phyloP scores from a whole-genome alignment of 2,888 invertebrate species.

The Silvanus unidentatus region DNA sequence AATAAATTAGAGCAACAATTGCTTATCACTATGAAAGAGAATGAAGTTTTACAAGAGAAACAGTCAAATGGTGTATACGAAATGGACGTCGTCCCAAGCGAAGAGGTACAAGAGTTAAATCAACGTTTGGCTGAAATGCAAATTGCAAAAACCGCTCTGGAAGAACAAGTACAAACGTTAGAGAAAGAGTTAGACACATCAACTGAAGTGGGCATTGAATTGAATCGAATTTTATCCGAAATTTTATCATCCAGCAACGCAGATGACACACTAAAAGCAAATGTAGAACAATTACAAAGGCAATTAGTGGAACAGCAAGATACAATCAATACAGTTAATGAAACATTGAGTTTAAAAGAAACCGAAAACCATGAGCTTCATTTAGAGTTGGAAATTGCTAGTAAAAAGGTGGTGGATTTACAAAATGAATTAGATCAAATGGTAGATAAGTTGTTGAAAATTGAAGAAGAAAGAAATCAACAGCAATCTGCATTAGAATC shows the following conservation, averaged over 20 bases:
- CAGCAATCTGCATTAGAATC: conserved; percentile 42
- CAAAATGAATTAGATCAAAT: conserved; percentile 42
- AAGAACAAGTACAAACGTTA: conserved; percentile 62
- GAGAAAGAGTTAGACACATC: conserved; percentile 75
- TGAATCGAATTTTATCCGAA: conserved; percentile 62
- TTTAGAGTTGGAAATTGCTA: conserved; percentile 39
- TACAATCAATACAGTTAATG: conserved; percentile 50
- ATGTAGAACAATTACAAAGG: conserved; percentile 60
- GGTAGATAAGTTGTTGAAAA: conserved; percentile 38
- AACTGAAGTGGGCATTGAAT: conserved; percentile 72
- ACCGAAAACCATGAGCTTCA: conserved; percentile 52
- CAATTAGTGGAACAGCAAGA: conserved; percentile 61
- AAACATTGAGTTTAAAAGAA: conserved; percentile 50
- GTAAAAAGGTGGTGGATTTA: conserved; percentile 40
- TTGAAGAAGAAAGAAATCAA: conserved; percentile 44
- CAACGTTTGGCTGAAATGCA: conserved; percentile 56
- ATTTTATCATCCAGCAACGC: conserved; percentile 63
- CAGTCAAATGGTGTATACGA: conserved; percentile 6
- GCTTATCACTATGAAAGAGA: conserved; percentile 57
- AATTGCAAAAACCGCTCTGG: conserved; percentile 48
- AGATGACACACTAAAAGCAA: conserved; percentile 54
- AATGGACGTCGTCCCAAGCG: conserved; percentile 7
- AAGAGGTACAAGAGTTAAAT: conserved; percentile 50
- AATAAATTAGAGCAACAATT: conserved; percentile 60
- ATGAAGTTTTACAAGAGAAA: conserved; percentile 58